phyloP scores from a whole-genome alignment of 2,888 invertebrate genomes.

The Sphaerophoria taeniata region DNA sequence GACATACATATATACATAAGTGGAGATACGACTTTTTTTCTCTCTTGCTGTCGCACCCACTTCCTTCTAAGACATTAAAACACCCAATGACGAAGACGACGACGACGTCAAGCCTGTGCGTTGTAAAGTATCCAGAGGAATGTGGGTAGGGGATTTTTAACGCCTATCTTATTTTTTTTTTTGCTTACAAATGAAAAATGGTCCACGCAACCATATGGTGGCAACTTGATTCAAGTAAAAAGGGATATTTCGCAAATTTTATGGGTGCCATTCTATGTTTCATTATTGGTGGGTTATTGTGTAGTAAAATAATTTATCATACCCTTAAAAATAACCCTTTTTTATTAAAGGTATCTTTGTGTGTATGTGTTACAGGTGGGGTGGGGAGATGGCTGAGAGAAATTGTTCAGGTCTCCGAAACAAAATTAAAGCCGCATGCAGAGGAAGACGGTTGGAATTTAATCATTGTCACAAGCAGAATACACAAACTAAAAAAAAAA shows the following conservation, averaged over 20 bases:
- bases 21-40: conserved; percentile 12
- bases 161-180: not conserved
- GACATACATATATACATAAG: not conserved
- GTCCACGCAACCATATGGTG: conserved; percentile 63
- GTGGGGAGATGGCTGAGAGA: not conserved
- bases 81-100: no score
- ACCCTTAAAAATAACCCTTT: conserved; percentile 21
- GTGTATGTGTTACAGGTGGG: not conserved
- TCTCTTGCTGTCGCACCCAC: conserved; percentile 3
- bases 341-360: not conserved
- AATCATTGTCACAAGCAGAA: conserved; percentile 49
- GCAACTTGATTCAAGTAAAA: conserved; percentile 19
- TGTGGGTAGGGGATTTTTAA: not conserved
- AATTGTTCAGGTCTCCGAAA: conserved; percentile 29
- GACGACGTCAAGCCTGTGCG: conserved; percentile 6
- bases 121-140: not conserved
- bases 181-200: conserved; percentile 53
- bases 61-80: conserved; percentile 22
- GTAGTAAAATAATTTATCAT: conserved; percentile 70
- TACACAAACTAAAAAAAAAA: conserved; percentile 3
- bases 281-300: conserved; percentile 59
- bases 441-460: conserved; percentile 41
- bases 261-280: conserved; percentile 39
- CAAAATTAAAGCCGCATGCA: conserved; percentile 26
- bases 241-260: conserved; percentile 57